Evolutionary conservation across 2,113 vertebrate genomes (phyloP).

Genomic region (Pollimyrus isidori): DNA sequence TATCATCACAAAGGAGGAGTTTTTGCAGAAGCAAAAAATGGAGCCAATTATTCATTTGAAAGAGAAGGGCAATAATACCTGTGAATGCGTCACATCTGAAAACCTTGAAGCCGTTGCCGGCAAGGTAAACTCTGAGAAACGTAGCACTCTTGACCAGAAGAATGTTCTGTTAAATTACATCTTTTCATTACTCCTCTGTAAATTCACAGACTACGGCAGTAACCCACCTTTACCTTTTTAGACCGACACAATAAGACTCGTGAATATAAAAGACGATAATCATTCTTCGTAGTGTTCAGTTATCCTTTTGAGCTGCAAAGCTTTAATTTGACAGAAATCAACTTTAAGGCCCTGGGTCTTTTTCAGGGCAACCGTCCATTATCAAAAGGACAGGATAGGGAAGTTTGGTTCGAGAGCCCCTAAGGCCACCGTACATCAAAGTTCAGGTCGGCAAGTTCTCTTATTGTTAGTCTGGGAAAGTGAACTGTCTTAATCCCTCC

Average conservation of each 20-base stretch:
- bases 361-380: background rate
- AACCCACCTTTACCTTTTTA: background rate
- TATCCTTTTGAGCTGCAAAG: background rate
- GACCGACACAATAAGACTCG: background rate
- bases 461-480: background rate
- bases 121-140: conserved; percentile 64
- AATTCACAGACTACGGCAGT: background rate
- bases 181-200: background rate
- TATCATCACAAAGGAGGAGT: conserved; percentile 79
- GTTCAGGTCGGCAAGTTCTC: background rate
- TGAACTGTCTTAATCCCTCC: background rate
- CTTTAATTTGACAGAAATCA: background rate
- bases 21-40: conserved; percentile 71
- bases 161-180: background rate
- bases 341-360: background rate
- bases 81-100: conserved; percentile 80
- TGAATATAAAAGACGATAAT: background rate
- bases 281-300: background rate
- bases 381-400: background rate
- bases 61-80: conserved; percentile 77
- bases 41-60: conserved; percentile 83
- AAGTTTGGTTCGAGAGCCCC: background rate
- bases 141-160: background rate
- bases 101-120: conserved; percentile 83
- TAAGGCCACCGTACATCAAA: background rate